Percentiles rank a stretch among this genome's conserved stretches.
phyloP scores from a whole-genome alignment of 1,140 invertebrate genomes.

The Hycleus phaleratus region DNA sequence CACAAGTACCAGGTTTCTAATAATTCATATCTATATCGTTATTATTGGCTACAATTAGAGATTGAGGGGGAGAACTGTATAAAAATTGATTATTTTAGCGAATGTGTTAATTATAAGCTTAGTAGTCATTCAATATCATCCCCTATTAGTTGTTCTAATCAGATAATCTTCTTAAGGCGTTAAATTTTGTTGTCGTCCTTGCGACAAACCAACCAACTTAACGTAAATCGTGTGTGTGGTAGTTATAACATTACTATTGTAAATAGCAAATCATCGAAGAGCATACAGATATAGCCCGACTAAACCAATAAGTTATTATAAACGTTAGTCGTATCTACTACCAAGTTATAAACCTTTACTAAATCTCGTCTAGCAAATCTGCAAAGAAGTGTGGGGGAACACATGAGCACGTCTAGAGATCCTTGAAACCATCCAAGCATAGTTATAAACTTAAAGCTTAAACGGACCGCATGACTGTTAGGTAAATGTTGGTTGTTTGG shows the following conservation, averaged over 20 bases:
- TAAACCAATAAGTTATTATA: slow-evolving; percentile 20
- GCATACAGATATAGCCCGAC: slow-evolving; percentile 21
- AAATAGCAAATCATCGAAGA: slow-evolving; percentile 23
- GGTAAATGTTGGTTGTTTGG: slow-evolving; percentile 30
- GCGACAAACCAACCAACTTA: neutral
- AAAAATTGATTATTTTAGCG: too few relatives aligned
- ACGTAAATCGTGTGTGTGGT: neutral
- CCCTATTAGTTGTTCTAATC: slow-evolving; percentile 5
- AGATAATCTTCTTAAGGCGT: slow-evolving; percentile 20
- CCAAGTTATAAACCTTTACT: slow-evolving; percentile 34
- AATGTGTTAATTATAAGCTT: too few relatives aligned
- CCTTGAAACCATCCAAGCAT: slow-evolving; percentile 35
- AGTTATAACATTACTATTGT: slow-evolving; percentile 16
- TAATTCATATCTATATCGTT: slow-evolving; percentile 12
- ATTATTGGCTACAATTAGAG: neutral
- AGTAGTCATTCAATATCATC: neutral
- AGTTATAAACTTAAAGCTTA: slow-evolving; percentile 38
- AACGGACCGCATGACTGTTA: slow-evolving; percentile 38
- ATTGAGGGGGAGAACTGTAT: too few relatives aligned
- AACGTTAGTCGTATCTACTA: slow-evolving; percentile 15
- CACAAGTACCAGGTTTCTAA: slow-evolving; percentile 2
- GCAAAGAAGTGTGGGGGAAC: slow-evolving; percentile 24
- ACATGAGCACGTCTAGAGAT: slow-evolving; percentile 36
- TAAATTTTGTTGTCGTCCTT: slow-evolving; percentile 17
- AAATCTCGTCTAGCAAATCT: slow-evolving; percentile 35